Evolutionary conservation across 2,113 vertebrate species (phyloP).

Genomic region (Enhydra lutris): DNA sequence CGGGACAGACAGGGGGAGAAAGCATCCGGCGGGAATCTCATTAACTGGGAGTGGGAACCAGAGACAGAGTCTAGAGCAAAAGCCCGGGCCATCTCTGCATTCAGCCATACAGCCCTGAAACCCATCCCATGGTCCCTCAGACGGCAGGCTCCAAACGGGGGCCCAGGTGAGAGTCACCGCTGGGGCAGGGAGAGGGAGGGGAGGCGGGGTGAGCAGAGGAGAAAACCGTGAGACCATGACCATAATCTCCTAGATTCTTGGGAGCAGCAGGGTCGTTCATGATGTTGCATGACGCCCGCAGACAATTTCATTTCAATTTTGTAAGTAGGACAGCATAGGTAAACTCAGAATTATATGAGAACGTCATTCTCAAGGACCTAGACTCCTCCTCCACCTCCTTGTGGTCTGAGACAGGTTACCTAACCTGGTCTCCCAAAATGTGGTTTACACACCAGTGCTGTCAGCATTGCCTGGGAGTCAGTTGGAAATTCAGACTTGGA

Average conservation of each 20-base stretch:
- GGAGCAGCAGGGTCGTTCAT: neutral
- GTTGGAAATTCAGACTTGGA: neutral
- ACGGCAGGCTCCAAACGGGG: neutral
- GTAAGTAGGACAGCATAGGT: neutral
- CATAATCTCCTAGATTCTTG: neutral
- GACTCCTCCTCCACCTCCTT: neutral
- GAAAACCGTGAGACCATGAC: rapidly evolving
- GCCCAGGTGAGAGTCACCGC: neutral
- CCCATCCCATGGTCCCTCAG: rapidly evolving
- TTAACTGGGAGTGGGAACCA: neutral
- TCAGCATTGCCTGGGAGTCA: rapidly evolving
- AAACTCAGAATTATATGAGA: neutral
- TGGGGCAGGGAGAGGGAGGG: no score
- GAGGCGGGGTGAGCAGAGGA: neutral
- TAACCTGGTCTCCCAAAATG: neutral
- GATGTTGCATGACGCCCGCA: neutral
- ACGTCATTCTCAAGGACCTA: neutral
- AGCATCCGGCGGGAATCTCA: neutral
- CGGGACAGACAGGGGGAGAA: neutral
- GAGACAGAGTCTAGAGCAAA: neutral
- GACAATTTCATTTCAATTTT: neutral
- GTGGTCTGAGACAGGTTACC: neutral
- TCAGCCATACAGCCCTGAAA: neutral
- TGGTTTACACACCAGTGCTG: no score
- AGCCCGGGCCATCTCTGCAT: neutral